Base-by-base conservation (phyloP, 2,797 vertebrate species). In the Sebastes reedi region DNA sequence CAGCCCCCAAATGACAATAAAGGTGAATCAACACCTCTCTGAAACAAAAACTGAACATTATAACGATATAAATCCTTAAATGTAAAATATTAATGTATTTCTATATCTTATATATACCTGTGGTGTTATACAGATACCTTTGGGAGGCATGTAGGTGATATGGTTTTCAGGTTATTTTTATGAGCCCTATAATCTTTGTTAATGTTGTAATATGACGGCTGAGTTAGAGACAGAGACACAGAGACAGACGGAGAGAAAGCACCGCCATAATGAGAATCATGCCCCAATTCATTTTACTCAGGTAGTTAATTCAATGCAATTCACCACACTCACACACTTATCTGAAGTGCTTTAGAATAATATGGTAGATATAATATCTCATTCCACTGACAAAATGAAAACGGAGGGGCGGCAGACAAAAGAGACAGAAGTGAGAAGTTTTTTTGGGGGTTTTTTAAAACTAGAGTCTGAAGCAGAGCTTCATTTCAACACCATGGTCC, bases 301-400 rank as follows among this genome's bases (percentile, higher is more conserved):
- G 83, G 78, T 88, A 77, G 82, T 90, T 91, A 83, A 88, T 91
- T 92, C 85, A 91, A 72, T 78, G 77, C 77, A 65, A 87, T 88
- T 89, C 83, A 88, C 79, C 80, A 80, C 84, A 84, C 79, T 83
- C 79, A 58, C 85, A 62, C 70, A 86, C 83, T 89, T 84, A 87
- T 91, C 87, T 84, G 60, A 79, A 83, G 87, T 59, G 81, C 75
- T 86, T 68, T 30, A 34, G 73, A 71, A 70, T 77, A 85, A 85
- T 80, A 84, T 27, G 30, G 75, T 2, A 64, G 75, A 74, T 84
- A 89, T 77, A 75, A 82, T 90, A 88, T 85, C 70, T 89, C 56
- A 90, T 88, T 87, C 76, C 76, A 56, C 79, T 12, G 76, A 79
- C 70, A 79, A 79, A 89, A 88, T 75, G 73, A 75, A 83, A 85